Evolutionary conservation across 2,113 vertebrate species (phyloP).

Genomic region (Ahaetulla prasina): DNA sequence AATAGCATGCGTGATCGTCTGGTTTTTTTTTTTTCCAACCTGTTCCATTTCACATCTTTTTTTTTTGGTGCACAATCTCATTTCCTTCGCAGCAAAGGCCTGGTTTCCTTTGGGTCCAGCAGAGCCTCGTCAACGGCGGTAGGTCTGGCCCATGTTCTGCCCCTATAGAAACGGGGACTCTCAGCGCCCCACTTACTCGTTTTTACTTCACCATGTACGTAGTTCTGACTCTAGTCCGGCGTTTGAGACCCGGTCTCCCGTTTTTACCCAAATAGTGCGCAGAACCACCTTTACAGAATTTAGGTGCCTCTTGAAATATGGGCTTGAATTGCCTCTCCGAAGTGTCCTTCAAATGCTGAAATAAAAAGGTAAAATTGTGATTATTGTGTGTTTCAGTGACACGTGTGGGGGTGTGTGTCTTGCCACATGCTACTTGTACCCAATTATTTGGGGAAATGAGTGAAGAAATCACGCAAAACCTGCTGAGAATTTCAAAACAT

Average conservation of each 20-base stretch:
- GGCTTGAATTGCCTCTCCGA: neutral
- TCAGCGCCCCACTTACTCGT: neutral
- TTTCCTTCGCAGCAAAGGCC: neutral
- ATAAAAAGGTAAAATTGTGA: neutral
- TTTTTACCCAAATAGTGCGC: neutral
- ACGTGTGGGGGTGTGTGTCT: no score
- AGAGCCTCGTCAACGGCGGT: neutral
- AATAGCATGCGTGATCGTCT: neutral
- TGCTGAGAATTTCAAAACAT: neutral
- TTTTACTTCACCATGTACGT: neutral
- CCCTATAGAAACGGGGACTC: neutral
- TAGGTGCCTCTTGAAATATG: neutral
- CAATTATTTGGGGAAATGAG: neutral
- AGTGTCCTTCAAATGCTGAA: neutral
- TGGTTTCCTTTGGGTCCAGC: neutral
- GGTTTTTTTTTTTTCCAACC: neutral
- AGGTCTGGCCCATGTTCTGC: neutral
- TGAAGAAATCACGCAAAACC: rapidly evolving
- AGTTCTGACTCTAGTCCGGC: neutral
- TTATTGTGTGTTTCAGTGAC: neutral
- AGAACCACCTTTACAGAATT: neutral
- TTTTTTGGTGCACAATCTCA: neutral
- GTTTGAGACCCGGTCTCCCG: neutral
- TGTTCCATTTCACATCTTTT: neutral
- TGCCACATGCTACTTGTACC: neutral